Evolutionary conservation across 2,113 vertebrate genomes (phyloP).

Genomic region (Butastur rufipennis): DNA sequence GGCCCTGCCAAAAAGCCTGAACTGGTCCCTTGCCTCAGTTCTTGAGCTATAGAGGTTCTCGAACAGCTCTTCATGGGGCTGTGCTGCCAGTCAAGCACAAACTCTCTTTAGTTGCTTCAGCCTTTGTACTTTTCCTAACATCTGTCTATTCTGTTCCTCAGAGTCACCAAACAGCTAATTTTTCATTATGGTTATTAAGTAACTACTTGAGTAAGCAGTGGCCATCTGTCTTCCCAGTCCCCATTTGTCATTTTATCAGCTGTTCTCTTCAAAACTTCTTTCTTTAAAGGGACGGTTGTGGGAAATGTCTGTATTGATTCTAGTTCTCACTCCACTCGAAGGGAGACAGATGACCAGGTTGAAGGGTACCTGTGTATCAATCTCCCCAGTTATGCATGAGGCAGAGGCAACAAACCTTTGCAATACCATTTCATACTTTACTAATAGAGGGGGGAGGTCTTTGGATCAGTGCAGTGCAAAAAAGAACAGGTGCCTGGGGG

Average conservation of each 20-base stretch:
- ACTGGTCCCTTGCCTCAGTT: background rate
- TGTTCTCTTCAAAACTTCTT: background rate
- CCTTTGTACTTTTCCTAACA: background rate
- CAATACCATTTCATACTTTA: background rate
- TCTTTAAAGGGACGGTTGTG: background rate
- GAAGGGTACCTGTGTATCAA: background rate
- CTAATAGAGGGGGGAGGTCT: background rate
- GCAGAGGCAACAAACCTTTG: background rate
- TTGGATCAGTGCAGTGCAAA: background rate
- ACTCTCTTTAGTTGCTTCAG: background rate
- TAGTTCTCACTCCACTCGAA: background rate
- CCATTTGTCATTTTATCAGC: background rate
- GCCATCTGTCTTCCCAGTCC: background rate
- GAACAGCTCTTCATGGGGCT: background rate
- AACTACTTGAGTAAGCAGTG: background rate
- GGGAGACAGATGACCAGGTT: background rate
- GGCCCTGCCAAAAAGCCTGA: background rate
- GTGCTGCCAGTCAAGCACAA: background rate
- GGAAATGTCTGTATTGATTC: background rate
- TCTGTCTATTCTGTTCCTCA: background rate
- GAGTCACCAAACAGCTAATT: conserved; percentile 1
- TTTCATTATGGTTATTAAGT: conserved; percentile 26
- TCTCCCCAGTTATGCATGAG: background rate
- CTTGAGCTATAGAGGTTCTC: background rate
- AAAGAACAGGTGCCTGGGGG: background rate